Conservation (phyloP, 2,888 invertebrate species). For the Ennomos quercinarius region DNA sequence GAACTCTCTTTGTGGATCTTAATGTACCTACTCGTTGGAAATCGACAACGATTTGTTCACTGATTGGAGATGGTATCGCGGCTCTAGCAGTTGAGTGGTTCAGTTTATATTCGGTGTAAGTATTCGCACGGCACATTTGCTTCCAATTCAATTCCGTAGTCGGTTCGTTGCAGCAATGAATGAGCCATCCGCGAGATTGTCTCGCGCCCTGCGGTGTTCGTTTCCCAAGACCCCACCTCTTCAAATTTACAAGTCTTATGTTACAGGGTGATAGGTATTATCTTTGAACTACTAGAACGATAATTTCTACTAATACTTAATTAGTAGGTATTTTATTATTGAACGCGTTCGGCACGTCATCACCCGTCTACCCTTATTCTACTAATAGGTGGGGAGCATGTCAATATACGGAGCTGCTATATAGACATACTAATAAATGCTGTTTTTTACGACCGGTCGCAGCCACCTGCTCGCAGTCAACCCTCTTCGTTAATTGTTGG, state of each 20-base stretch:
- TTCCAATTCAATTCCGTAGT: conserved; percentile 81
- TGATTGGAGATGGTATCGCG: conserved; percentile 59
- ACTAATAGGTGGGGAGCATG: too few relatives aligned
- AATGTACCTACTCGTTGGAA: conserved; percentile 36
- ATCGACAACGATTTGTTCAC: conserved; percentile 58
- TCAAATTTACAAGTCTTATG: background rate
- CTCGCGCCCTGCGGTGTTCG: conserved; percentile 54
- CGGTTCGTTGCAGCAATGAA: conserved; percentile 79
- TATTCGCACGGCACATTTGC: conserved; percentile 79
- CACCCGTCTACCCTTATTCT: too few relatives aligned
- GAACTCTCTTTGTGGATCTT: conserved; percentile 3
- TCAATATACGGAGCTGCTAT: too few relatives aligned
- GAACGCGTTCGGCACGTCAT: too few relatives aligned
- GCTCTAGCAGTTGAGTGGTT: conserved; percentile 64
- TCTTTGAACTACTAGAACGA: too few relatives aligned
- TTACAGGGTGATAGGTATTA: background rate
- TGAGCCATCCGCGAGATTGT: conserved; percentile 80
- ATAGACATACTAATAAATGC: too few relatives aligned
- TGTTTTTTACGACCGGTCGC: too few relatives aligned
- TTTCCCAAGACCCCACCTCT: conserved; percentile 17
- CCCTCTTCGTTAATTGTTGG: too few relatives aligned
- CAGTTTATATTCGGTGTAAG: conserved; percentile 76
- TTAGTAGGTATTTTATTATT: too few relatives aligned
- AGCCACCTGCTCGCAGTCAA: too few relatives aligned
- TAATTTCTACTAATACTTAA: too few relatives aligned